phyloP scores from a whole-genome alignment of 2,888 invertebrate genomes.

The Lysandra bellargus region DNA sequence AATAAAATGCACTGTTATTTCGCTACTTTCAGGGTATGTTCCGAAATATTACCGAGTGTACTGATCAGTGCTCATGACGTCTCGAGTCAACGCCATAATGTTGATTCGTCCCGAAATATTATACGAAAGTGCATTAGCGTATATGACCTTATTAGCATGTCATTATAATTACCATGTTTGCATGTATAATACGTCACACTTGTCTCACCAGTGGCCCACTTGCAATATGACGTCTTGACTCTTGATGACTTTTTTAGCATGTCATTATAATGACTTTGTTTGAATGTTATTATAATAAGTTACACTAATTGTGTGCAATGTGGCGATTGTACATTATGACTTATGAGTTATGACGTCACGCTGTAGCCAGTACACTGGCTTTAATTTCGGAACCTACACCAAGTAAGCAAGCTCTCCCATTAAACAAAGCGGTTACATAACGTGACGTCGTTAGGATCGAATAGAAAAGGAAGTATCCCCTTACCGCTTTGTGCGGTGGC shows the following conservation, averaged over 20 bases:
- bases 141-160: too few relatives aligned
- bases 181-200: too few relatives aligned
- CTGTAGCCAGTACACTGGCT: neutral
- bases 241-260: too few relatives aligned
- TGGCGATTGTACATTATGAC: too few relatives aligned
- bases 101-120: neutral
- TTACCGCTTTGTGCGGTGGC: slow-evolving; percentile 69
- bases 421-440: slow-evolving; percentile 59
- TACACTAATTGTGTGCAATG: too few relatives aligned
- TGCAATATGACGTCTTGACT: too few relatives aligned
- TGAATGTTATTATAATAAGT: too few relatives aligned
- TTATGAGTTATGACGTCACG: too few relatives aligned
- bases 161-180: too few relatives aligned
- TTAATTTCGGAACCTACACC: neutral
- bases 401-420: slow-evolving; percentile 41
- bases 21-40: neutral
- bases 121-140: neutral
- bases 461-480: slow-evolving; percentile 67
- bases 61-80: neutral
- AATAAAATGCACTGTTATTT: neutral
- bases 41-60: neutral
- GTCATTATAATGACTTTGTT: too few relatives aligned
- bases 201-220: too few relatives aligned
- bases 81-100: too few relatives aligned
- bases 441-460: slow-evolving; percentile 59